Conservation (phyloP, 2,888 invertebrate genomes). For the Dichetophora obliterata region DNA sequence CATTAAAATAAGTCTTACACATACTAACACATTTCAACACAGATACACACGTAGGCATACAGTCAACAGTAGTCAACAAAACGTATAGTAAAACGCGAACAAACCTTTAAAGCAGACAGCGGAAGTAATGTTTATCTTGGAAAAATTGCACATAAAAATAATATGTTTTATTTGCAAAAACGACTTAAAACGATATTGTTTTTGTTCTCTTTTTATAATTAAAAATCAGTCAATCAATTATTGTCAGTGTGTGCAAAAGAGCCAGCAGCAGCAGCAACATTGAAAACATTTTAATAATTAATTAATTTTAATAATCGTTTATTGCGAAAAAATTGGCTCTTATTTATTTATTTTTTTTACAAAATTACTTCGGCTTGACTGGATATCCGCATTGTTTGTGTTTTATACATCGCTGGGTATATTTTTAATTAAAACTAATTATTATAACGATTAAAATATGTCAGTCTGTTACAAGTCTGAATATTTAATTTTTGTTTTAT, state of each 20-base stretch:
- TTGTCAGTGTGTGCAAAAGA: slow-evolving; percentile 1
- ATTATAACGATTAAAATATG: no score
- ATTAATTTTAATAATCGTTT: background rate
- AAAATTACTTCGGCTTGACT: background rate
- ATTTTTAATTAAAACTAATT: no score
- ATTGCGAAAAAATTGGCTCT: no score
- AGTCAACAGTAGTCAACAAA: slow-evolving; percentile 4
- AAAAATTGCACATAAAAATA: background rate
- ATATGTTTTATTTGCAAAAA: background rate
- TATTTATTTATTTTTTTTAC: no score
- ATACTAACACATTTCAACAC: background rate
- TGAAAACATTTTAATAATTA: slow-evolving; percentile 14
- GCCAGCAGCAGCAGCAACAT: background rate
- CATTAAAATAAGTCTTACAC: background rate
- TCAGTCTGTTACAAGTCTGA: no score
- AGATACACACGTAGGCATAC: background rate
- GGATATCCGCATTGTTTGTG: background rate
- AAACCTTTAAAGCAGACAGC: background rate
- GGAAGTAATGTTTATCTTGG: background rate
- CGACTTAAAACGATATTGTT: background rate
- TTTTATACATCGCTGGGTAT: background rate
- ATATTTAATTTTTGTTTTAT: background rate
- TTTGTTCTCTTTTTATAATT: slow-evolving; percentile 28
- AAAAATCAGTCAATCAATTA: slow-evolving; percentile 48
- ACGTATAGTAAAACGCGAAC: background rate